phyloP scores from a whole-genome alignment of 1,140 invertebrate species.

The Camponotus pennsylvanicus region DNA sequence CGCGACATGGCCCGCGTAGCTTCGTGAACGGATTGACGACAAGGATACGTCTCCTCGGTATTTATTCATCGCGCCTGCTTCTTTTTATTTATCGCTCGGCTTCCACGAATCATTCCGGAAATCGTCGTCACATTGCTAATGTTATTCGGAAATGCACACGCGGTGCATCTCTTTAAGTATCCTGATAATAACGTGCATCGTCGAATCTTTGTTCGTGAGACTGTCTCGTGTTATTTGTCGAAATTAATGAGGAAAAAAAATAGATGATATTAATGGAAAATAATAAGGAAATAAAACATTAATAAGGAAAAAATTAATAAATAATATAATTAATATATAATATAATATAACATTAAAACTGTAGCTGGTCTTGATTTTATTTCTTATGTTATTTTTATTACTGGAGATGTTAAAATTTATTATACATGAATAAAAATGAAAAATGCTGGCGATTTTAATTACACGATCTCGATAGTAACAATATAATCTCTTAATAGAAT shows the following conservation, averaged over 20 bases:
- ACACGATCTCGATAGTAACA: background rate
- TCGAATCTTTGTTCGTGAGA: background rate
- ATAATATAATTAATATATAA: too few species aligned
- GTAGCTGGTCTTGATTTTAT: background rate
- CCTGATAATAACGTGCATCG: background rate
- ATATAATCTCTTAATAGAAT: slow-evolving; percentile 1
- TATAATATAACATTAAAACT: too few species aligned
- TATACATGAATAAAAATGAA: background rate
- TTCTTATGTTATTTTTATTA: background rate
- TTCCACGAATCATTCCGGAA: slow-evolving; percentile 73
- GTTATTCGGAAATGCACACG: background rate
- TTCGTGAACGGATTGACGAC: slow-evolving; percentile 64
- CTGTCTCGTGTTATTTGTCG: background rate
- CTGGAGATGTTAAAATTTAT: background rate
- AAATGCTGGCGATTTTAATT: background rate
- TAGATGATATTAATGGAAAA: background rate
- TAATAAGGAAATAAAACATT: background rate
- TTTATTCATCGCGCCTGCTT: slow-evolving; percentile 60
- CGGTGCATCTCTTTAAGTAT: slow-evolving; percentile 22
- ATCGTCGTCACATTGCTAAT: slow-evolving; percentile 61
- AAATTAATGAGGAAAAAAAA: background rate
- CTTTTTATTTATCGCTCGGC: slow-evolving; percentile 56
- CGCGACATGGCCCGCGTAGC: slow-evolving; percentile 56
- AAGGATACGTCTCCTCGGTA: slow-evolving; percentile 60
- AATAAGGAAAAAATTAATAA: background rate